Conservation (phyloP, 2,888 invertebrate species). For the Harpalus rubripes region DNA sequence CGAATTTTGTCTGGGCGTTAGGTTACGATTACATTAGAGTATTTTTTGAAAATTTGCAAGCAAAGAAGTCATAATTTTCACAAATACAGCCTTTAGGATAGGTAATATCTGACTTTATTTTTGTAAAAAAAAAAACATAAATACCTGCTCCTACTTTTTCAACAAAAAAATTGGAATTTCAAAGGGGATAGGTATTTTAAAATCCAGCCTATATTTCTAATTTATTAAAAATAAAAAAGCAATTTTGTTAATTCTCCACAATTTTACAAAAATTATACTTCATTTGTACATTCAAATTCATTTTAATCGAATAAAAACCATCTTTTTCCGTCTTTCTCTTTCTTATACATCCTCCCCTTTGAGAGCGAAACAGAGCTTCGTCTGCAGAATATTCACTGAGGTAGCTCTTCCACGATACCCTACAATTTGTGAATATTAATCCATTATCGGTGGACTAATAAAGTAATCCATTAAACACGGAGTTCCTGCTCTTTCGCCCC, state of each 20-base stretch:
- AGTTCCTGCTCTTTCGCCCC: not conserved
- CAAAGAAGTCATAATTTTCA: too few species aligned
- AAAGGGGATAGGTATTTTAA: too few species aligned
- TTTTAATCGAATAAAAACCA: constrained; percentile 42
- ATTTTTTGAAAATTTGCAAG: too few species aligned
- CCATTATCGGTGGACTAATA: constrained; percentile 58
- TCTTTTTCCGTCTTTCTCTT: not conserved
- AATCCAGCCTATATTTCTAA: not conserved
- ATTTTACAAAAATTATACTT: constrained; percentile 1
- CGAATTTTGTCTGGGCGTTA: too few species aligned
- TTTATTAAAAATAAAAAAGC: not conserved
- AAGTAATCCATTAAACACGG: constrained; percentile 57
- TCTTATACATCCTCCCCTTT: not conserved
- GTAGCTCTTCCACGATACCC: constrained; percentile 39
- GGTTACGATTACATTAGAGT: too few species aligned
- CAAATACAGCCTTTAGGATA: too few species aligned
- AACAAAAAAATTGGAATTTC: too few species aligned
- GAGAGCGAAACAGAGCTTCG: not conserved
- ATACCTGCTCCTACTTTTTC: too few species aligned
- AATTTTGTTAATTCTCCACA: not conserved
- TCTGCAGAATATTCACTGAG: constrained; percentile 36
- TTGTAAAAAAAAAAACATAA: too few species aligned
- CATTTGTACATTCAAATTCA: not conserved
- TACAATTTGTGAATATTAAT: constrained; percentile 62
- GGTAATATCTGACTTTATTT: too few species aligned